Percentiles rank a stretch among this genome's conserved stretches.
Evolutionary conservation across 2,797 vertebrate species (phyloP).

Genomic region (Molothrus ater): DNA sequence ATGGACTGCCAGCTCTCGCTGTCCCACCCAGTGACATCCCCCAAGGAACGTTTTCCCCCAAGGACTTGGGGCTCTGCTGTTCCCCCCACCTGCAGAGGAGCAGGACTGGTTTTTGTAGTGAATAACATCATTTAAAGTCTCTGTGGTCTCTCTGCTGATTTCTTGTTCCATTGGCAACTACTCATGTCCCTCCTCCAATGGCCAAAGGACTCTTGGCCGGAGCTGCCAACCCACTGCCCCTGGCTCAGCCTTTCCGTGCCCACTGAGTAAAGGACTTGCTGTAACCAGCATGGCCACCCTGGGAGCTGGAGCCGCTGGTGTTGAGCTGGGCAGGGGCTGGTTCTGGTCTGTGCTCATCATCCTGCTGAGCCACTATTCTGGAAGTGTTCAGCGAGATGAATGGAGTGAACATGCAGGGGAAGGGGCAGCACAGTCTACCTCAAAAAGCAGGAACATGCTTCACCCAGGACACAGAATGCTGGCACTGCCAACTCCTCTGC

Average conservation of each 20-base stretch:
- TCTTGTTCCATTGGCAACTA: background rate
- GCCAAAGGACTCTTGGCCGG: background rate
- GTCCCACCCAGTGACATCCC: rapidly evolving
- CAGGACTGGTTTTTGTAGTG: background rate
- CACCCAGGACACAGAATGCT: rapidly evolving
- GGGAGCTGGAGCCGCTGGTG: background rate
- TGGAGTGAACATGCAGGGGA: rapidly evolving
- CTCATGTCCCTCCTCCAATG: rapidly evolving
- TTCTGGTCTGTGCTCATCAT: background rate
- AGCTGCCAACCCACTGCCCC: background rate
- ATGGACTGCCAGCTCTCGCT: background rate
- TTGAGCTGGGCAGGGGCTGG: background rate
- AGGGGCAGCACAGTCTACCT: rapidly evolving
- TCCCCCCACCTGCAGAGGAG: rapidly evolving
- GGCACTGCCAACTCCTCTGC: background rate
- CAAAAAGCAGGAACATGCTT: background rate
- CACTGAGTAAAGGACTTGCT: rapidly evolving
- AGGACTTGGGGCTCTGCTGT: background rate
- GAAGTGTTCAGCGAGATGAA: rapidly evolving
- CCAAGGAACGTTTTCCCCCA: background rate
- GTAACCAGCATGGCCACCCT: background rate
- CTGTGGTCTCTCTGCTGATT: background rate
- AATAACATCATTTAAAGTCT: background rate
- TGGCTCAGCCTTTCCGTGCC: background rate
- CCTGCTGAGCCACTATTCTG: background rate